Evolutionary conservation across 1,140 invertebrate genomes (phyloP).

Genomic region (Trissolcus basalis): DNA sequence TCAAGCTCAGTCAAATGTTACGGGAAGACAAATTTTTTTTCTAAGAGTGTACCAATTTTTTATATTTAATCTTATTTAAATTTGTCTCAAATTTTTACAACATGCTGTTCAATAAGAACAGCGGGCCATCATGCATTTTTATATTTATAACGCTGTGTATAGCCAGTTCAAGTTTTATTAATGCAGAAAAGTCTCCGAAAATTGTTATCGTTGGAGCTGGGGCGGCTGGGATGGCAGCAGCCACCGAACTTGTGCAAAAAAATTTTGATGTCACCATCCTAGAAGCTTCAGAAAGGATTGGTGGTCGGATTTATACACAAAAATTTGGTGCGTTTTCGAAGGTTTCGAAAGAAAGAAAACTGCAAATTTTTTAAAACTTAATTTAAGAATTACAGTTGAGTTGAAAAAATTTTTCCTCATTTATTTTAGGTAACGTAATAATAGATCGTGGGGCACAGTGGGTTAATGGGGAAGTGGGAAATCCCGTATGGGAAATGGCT

Average conservation of each 20-base stretch:
- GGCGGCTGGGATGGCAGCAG: conserved; percentile 78
- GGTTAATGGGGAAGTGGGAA: conserved; percentile 22
- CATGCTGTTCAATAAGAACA: conserved; percentile 8
- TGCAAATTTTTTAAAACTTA: too few species aligned
- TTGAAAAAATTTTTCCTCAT: not conserved
- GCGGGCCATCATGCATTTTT: not conserved
- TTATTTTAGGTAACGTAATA: conserved; percentile 1
- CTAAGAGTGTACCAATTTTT: too few species aligned
- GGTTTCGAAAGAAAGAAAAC: not conserved
- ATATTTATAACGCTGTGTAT: not conserved
- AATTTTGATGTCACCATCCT: conserved; percentile 78
- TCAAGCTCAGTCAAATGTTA: too few species aligned
- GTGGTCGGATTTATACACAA: conserved; percentile 78
- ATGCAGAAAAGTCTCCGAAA: conserved; percentile 23
- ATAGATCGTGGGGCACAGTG: conserved; percentile 38
- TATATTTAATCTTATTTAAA: too few species aligned
- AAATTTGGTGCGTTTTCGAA: conserved; percentile 73
- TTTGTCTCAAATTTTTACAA: too few species aligned
- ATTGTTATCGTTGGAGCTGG: conserved; percentile 79
- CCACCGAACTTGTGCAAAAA: conserved; percentile 73
- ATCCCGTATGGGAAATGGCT: conserved; percentile 33
- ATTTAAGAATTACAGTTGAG: too few species aligned
- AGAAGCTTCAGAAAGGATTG: conserved; percentile 73
- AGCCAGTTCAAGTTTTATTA: not conserved
- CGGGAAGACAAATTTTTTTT: too few species aligned